Percentiles rank a stretch among this genome's conserved stretches.
Evolutionary conservation across 1,140 invertebrate species (phyloP).

Genomic region (Drosophila melanica): DNA sequence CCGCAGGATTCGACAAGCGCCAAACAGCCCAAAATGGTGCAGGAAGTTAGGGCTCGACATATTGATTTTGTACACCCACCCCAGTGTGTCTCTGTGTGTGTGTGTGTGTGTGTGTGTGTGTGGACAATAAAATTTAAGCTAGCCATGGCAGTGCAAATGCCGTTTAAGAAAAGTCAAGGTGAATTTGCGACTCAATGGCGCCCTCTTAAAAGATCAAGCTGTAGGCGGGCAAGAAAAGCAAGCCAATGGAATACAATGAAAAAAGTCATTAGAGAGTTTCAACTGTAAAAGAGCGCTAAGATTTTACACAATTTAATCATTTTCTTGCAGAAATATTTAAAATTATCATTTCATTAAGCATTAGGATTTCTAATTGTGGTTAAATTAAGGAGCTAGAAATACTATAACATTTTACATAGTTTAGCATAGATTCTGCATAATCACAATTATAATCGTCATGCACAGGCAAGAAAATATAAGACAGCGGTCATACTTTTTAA

Average conservation of each 20-base stretch:
- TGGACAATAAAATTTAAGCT: constrained; percentile 38
- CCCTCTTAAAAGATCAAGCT: constrained; percentile 30
- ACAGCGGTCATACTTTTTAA: too few relatives aligned
- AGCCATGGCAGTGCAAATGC: constrained; percentile 16
- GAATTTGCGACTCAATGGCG: constrained; percentile 32
- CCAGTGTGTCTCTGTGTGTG: constrained; percentile 2
- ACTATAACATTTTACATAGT: too few relatives aligned
- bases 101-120: constrained; percentile 1
- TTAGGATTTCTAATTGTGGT: too few relatives aligned
- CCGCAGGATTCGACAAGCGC: constrained; percentile 26
- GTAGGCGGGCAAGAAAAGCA: not conserved
- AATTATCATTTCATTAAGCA: too few relatives aligned
- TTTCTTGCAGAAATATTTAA: too few relatives aligned
- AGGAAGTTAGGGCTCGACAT: constrained; percentile 62
- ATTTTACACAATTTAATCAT: too few relatives aligned
- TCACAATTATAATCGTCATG: too few relatives aligned
- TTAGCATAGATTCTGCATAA: too few relatives aligned
- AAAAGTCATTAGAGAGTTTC: too few relatives aligned
- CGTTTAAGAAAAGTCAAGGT: constrained; percentile 40
- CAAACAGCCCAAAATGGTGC: constrained; percentile 30
- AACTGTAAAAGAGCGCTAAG: too few relatives aligned
- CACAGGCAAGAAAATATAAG: too few relatives aligned
- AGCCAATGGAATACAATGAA: not conserved
- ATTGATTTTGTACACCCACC: constrained; percentile 60
- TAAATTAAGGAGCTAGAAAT: too few relatives aligned